Conservation (phyloP, 2,797 vertebrate genomes). For the Pangasius sanitwongsei region DNA sequence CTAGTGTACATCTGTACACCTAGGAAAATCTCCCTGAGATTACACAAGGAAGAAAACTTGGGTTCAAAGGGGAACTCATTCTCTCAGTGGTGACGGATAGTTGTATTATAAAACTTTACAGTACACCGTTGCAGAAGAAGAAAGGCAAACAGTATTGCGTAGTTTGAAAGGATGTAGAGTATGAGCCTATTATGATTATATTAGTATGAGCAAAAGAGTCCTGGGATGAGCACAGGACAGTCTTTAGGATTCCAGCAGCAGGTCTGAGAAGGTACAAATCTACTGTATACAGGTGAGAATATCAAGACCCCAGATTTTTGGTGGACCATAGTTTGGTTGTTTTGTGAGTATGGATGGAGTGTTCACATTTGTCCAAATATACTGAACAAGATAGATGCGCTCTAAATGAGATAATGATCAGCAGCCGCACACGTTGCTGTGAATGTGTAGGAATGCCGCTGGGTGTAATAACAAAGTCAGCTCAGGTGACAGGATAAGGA, state of each 20-base stretch:
- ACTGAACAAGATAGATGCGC: neutral
- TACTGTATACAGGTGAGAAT: neutral
- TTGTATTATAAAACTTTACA: neutral
- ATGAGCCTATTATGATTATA: neutral
- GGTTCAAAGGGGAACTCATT: neutral
- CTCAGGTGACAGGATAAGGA: conserved; percentile 43
- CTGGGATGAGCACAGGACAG: neutral
- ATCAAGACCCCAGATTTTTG: neutral
- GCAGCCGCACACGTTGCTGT: conserved; percentile 17
- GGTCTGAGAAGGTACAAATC: neutral
- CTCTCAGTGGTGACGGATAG: neutral
- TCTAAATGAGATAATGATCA: neutral
- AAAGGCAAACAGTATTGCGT: neutral
- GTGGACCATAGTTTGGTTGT: neutral
- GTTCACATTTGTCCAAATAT: neutral
- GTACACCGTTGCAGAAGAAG: neutral
- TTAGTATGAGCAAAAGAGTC: too few species aligned
- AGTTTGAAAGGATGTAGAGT: neutral
- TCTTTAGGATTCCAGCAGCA: neutral
- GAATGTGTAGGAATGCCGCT: conserved; percentile 12
- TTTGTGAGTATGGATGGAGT: neutral
- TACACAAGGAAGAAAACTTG: neutral
- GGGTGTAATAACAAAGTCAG: conserved; percentile 43
- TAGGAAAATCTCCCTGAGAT: neutral
- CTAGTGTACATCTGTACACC: neutral